Evolutionary conservation across 2,113 vertebrate genomes (phyloP).

Genomic region (Excalfactoria chinensis): DNA sequence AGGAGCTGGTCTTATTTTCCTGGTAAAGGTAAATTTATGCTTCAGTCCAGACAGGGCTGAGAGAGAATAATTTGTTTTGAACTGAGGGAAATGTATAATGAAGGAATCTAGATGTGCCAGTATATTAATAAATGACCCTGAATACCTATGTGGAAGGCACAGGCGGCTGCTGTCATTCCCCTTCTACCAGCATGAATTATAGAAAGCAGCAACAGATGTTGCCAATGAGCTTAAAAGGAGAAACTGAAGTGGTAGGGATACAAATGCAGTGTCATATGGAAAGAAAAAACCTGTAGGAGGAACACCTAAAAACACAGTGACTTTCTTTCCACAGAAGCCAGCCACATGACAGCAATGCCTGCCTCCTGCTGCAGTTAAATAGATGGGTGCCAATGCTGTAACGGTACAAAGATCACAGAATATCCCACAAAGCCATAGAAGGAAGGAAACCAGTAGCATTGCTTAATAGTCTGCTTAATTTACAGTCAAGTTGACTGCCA

Average conservation of each 20-base stretch:
- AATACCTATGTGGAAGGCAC: background rate
- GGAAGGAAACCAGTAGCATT: constrained; percentile 70
- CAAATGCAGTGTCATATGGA: background rate
- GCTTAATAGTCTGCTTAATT: constrained; percentile 67
- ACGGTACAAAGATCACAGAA: background rate
- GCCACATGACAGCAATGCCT: accelerated
- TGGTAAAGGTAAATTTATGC: background rate
- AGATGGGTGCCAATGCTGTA: background rate
- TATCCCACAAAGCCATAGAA: constrained; percentile 53
- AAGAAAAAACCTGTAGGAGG: background rate
- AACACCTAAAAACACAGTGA: background rate
- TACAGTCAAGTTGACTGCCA: constrained; percentile 62
- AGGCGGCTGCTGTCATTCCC: background rate
- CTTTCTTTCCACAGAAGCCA: background rate
- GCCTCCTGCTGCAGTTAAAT: background rate
- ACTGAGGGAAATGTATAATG: background rate
- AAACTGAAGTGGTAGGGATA: background rate
- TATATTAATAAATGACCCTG: background rate
- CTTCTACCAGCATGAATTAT: background rate
- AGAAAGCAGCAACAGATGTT: background rate
- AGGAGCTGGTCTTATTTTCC: background rate
- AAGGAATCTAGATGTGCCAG: background rate
- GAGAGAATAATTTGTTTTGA: background rate
- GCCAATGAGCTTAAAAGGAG: constrained; percentile 28
- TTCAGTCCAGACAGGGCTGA: background rate